Evolutionary conservation across 2,113 vertebrate species (phyloP).

Genomic region (Panthera uncia): DNA sequence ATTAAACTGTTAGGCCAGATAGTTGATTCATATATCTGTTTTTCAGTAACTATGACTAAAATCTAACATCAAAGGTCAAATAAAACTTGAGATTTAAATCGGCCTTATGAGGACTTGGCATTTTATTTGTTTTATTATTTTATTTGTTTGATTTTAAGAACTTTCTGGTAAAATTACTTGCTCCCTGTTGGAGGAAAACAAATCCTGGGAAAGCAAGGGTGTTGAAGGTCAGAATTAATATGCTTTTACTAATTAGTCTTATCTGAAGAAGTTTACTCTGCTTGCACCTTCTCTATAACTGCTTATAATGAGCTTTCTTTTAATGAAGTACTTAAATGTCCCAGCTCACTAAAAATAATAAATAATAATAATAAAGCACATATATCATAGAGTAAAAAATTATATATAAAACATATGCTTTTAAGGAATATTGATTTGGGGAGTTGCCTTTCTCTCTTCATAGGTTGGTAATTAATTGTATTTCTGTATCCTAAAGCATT

Average conservation of each 20-base stretch:
- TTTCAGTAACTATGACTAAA: background rate
- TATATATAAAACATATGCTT: background rate
- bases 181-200: slow-evolving; percentile 50
- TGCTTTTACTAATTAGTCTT: slow-evolving; percentile 71
- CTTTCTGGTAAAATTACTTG: slow-evolving; percentile 38
- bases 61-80: slow-evolving; percentile 14
- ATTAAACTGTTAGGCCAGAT: background rate
- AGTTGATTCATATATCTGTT: background rate
- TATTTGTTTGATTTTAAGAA: background rate
- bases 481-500: background rate
- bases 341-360: slow-evolving; percentile 32
- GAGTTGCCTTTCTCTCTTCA: background rate
- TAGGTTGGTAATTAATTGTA: slow-evolving; percentile 45
- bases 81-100: slow-evolving; percentile 18
- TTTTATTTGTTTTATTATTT: background rate
- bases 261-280: slow-evolving; percentile 9
- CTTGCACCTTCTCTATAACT: background rate
- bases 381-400: background rate
- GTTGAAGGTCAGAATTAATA: slow-evolving; percentile 72
- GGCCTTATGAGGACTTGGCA: background rate
- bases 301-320: slow-evolving; percentile 56
- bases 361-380: slow-evolving; percentile 36
- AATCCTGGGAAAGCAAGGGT: slow-evolving; percentile 46
- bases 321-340: slow-evolving; percentile 50
- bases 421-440: slow-evolving; percentile 56